A percentile compares a stretch with the other conserved stretches of the same genome.
Evolutionary conservation across 1,140 invertebrate species (phyloP).

Genomic region (Thaumetopoea pityocampa): DNA sequence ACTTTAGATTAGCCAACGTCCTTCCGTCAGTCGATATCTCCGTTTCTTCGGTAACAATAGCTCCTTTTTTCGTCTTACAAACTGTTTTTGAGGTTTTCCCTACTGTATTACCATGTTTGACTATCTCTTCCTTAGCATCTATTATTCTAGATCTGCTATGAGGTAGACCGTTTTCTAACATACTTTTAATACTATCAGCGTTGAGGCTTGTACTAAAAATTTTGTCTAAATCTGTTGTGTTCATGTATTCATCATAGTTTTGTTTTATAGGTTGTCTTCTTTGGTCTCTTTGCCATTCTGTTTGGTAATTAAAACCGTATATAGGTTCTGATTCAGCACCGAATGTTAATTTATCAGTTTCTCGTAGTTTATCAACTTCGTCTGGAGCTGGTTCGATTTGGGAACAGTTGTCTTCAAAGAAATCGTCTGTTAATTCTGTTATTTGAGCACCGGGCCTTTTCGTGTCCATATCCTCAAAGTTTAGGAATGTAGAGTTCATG

Average conservation of each 20-base stretch:
- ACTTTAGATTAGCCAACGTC: constrained; percentile 54
- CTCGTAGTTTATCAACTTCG: constrained; percentile 24
- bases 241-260: constrained; percentile 49
- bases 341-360: constrained; percentile 38
- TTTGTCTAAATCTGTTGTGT: constrained; percentile 45
- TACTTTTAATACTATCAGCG: constrained; percentile 51
- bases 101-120: constrained; percentile 47
- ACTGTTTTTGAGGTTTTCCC: constrained; percentile 55
- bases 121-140: constrained; percentile 56
- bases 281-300: constrained; percentile 65
- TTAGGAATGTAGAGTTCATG: constrained; percentile 44
- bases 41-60: constrained; percentile 62
- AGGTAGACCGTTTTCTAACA: constrained; percentile 60
- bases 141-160: constrained; percentile 36
- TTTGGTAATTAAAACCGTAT: constrained; percentile 49
- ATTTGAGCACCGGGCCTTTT: constrained; percentile 66
- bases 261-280: constrained; percentile 64
- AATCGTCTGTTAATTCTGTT: constrained; percentile 71
- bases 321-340: constrained; percentile 59
- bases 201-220: constrained; percentile 45
- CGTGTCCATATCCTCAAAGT: constrained; percentile 44
- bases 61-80: constrained; percentile 58
- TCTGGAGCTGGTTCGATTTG: constrained; percentile 58
- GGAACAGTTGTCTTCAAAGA: constrained; percentile 51
- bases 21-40: constrained; percentile 61